Evolutionary conservation across 2,113 vertebrate genomes (phyloP).

Genomic region (Caracal caracal): DNA sequence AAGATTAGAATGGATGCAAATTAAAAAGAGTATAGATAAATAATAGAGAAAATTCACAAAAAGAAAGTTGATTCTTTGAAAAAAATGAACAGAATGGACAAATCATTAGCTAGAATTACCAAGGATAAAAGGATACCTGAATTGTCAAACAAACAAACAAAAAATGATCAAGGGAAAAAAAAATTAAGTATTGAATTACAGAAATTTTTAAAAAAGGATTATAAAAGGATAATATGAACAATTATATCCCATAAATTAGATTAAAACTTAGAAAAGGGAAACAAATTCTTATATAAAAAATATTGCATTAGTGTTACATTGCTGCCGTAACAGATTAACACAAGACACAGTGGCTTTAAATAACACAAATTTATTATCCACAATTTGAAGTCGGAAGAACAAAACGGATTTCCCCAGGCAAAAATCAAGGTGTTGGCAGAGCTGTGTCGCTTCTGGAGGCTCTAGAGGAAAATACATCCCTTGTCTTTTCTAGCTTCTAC

Average conservation of each 20-base stretch:
- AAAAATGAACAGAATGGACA: too few species aligned
- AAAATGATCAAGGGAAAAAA: not conserved
- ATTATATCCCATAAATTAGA: not conserved
- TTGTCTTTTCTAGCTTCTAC: not conserved
- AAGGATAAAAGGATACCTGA: not conserved
- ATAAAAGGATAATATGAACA: not conserved
- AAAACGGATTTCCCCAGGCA: not conserved
- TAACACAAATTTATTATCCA: not conserved
- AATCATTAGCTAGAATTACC: not conserved
- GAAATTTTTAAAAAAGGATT: not conserved
- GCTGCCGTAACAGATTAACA: not conserved
- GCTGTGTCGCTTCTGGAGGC: not conserved
- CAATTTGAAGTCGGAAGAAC: not conserved
- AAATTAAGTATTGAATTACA: not conserved
- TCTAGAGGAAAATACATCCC: not conserved
- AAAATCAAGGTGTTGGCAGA: not conserved
- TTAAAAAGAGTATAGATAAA: not conserved
- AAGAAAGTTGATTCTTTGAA: too few species aligned
- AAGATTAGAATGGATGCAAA: not conserved
- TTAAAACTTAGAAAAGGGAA: not conserved
- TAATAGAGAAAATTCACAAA: too few species aligned
- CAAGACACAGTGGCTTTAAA: not conserved
- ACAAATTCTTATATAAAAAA: not conserved
- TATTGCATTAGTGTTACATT: not conserved
- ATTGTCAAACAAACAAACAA: not conserved